phyloP scores from a whole-genome alignment of 2,113 vertebrate genomes.

The Mixornis gularis region DNA sequence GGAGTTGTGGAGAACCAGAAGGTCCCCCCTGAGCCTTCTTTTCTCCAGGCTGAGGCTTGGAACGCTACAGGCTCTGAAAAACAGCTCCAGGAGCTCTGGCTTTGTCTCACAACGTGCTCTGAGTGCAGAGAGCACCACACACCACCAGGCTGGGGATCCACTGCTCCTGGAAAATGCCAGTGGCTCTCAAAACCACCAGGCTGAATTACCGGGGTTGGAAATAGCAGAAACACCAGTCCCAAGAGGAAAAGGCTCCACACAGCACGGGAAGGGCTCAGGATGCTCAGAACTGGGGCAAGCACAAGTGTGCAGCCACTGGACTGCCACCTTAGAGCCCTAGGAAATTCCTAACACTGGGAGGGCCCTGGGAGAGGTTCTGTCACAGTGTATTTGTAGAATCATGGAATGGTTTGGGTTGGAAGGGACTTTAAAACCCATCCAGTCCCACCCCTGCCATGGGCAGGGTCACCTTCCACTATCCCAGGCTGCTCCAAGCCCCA shows the following conservation, averaged over 20 bases:
- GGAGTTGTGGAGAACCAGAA: neutral
- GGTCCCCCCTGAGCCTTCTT: neutral
- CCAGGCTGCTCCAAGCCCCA: rapidly evolving
- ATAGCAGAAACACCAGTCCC: neutral
- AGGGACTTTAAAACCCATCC: neutral
- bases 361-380: neutral
- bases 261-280: neutral
- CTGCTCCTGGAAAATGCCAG: neutral
- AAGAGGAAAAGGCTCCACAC: neutral
- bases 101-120: neutral
- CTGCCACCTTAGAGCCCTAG: neutral
- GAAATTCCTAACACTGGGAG: neutral
- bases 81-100: neutral
- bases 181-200: neutral
- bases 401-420: neutral
- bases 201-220: neutral
- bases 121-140: neutral
- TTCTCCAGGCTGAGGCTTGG: neutral
- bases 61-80: neutral
- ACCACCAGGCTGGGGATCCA: neutral
- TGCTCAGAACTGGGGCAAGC: neutral
- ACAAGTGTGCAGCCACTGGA: rapidly evolving
- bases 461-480: neutral
- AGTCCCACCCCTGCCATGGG: neutral
- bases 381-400: neutral